A percentile compares a stretch with the other conserved stretches of the same genome.
phyloP scores from a whole-genome alignment of 2,888 invertebrate species.

The Tetanocera ferruginea region DNA sequence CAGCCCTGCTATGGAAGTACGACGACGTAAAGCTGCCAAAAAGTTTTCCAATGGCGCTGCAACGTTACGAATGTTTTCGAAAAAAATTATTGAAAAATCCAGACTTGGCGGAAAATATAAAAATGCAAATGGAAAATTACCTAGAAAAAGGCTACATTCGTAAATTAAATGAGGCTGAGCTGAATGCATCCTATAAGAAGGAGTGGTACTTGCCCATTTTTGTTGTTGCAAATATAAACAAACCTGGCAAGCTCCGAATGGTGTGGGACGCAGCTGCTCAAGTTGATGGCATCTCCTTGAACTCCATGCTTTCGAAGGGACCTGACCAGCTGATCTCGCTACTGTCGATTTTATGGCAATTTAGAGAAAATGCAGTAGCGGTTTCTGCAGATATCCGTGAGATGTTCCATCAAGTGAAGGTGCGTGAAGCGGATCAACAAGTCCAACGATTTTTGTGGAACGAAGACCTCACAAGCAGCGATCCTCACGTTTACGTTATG shows the following conservation, averaged over 20 bases:
- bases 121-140: slow-evolving; percentile 35
- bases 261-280: slow-evolving; percentile 36
- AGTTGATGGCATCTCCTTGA: slow-evolving; percentile 12
- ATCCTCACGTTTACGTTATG: slow-evolving; percentile 38
- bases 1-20: slow-evolving; percentile 27
- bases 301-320: slow-evolving; percentile 21
- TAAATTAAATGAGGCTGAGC: slow-evolving; percentile 15
- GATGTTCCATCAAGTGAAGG: slow-evolving; percentile 43
- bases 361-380: slow-evolving; percentile 20
- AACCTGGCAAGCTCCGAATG: slow-evolving; percentile 46
- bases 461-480: slow-evolving; percentile 12
- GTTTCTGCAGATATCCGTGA: slow-evolving; percentile 41
- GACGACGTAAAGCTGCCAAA: too few relatives aligned
- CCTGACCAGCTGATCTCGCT: slow-evolving; percentile 28
- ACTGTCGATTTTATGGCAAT: background rate
- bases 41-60: slow-evolving; percentile 29
- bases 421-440: slow-evolving; percentile 22
- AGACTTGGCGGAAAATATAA: background rate
- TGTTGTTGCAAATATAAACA: slow-evolving; percentile 52
- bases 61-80: background rate
- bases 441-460: slow-evolving; percentile 43
- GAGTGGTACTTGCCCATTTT: slow-evolving; percentile 53
- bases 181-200: background rate
- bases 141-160: slow-evolving; percentile 46
- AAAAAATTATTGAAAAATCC: slow-evolving; percentile 9